Base-by-base conservation (phyloP, 2,888 invertebrate species). In the Ennomos erosarius region DNA sequence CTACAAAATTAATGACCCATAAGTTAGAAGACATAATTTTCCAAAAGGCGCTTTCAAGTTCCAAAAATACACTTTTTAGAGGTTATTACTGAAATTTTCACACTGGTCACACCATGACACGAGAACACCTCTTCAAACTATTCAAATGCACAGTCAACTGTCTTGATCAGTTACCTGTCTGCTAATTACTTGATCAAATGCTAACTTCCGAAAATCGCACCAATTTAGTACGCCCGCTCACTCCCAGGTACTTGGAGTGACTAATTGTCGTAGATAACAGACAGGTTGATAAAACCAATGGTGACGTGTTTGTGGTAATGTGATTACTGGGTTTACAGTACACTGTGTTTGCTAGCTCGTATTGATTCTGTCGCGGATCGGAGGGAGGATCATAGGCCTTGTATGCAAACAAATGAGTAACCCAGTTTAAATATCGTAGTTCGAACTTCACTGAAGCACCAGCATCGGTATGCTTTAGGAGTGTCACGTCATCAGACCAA, bases 221-320 rank as follows among this genome's bases (percentile, higher is more conserved):
- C 9, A 43, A 46, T 55, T 46, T 34, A 12, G 34, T 12, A 45
- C 53, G 49, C 53, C 44, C 53, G 44, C 10, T 36, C 43, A 38
- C 12, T 16, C 34, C 42, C 50, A 55, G 51, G 47, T 48, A 43
- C 55, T 43, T 48, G 12, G 26, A 43, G 8, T 55, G 59, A 60
- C 59, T 60, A 60, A 60, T 60, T 60, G 46, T 35, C 16, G 35
- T n/a, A 56, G 56, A 56, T 61, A 53, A 56, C 45, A 60, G n/a
- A 46, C 49, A 16, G 39, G 12, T 12, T 61, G 56, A 61, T 56
- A 53, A 56, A 53, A 36, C 53, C 45, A 45, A 39, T 37, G 11
- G 46, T 59, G 55, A 60, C 52, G 60, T 36, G 50, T 36, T 26
- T 16, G 33, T 38, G 5, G 49, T 59, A 59, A 59, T 54, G 45